Percentiles rank a stretch among this genome's conserved stretches.
Evolutionary conservation across 2,888 invertebrate genomes (phyloP).

Genomic region (Leucoma salicis): DNA sequence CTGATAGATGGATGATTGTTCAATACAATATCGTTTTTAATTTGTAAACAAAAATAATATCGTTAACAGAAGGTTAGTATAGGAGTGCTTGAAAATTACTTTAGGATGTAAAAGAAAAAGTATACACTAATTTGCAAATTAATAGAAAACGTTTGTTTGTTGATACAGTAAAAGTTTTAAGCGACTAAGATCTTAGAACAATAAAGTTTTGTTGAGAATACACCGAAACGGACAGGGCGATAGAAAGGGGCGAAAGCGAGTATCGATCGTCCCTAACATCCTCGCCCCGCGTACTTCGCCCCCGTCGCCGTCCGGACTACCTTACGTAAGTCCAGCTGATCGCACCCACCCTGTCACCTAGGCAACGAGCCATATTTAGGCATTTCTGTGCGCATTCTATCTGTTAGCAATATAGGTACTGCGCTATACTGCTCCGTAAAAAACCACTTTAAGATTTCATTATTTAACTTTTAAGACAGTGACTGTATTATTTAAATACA

Average conservation of each 20-base stretch:
- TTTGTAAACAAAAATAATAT: too few relatives aligned
- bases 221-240: constrained; percentile 55
- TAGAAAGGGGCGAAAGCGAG: constrained; percentile 67
- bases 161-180: constrained; percentile 19
- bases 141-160: constrained; percentile 25
- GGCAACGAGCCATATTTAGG: constrained; percentile 69
- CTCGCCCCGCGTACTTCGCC: constrained; percentile 43
- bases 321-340: constrained; percentile 81
- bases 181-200: constrained; percentile 33
- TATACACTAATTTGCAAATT: constrained; percentile 16
- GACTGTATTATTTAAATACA: neutral
- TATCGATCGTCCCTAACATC: constrained; percentile 77
- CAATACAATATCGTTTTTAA: too few relatives aligned
- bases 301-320: constrained; percentile 50
- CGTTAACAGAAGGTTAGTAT: constrained; percentile 12
- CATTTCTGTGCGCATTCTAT: constrained; percentile 38
- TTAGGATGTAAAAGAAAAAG: constrained; percentile 13
- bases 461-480: neutral
- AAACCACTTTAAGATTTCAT: neutral
- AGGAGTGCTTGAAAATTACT: constrained; percentile 16
- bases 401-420: constrained; percentile 6
- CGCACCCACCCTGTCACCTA: constrained; percentile 78
- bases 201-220: constrained; percentile 49
- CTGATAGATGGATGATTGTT: too few relatives aligned
- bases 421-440: too few relatives aligned